Evolutionary conservation across 2,888 invertebrate species (phyloP).

Genomic region (Platerodrilus igneus): DNA sequence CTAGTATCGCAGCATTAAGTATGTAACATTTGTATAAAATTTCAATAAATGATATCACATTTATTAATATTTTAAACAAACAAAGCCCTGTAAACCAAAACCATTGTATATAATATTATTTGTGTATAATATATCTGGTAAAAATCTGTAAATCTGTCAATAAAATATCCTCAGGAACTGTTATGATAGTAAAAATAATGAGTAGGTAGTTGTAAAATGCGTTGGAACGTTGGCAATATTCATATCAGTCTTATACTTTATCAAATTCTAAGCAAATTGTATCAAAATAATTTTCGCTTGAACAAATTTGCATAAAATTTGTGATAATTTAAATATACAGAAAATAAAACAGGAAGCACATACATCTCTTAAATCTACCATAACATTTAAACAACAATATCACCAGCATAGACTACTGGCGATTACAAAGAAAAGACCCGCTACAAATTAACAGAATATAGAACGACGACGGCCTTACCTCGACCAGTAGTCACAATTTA

Average conservation of each 20-base stretch:
- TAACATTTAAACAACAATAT: slow-evolving; percentile 33
- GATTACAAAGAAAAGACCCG: slow-evolving; percentile 19
- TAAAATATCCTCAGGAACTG: slow-evolving; percentile 48
- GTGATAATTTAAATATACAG: slow-evolving; percentile 34
- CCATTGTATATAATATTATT: slow-evolving; percentile 44
- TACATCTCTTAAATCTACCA: slow-evolving; percentile 34
- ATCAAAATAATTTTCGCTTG: not conserved
- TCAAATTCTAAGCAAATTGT: slow-evolving; percentile 20
- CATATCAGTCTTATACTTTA: slow-evolving; percentile 45
- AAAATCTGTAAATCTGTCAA: slow-evolving; percentile 48
- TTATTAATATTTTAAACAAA: slow-evolving; percentile 6
- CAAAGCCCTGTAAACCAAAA: slow-evolving; percentile 37
- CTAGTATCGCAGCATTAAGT: slow-evolving; percentile 43
- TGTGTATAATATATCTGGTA: slow-evolving; percentile 45
- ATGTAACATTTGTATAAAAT: slow-evolving; percentile 10
- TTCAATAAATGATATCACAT: slow-evolving; percentile 5
- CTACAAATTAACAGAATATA: slow-evolving; percentile 29
- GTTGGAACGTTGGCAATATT: slow-evolving; percentile 49
- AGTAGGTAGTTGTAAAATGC: slow-evolving; percentile 34
- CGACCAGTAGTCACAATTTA: slow-evolving; percentile 22
- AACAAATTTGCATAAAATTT: slow-evolving; percentile 28
- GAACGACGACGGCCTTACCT: slow-evolving; percentile 30
- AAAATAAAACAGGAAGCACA: slow-evolving; percentile 45
- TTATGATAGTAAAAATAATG: slow-evolving; percentile 33
- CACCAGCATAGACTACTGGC: slow-evolving; percentile 18